Percentiles rank a stretch among this genome's conserved stretches.
These are phyloP conservation scores for Zosterops borbonicus DNA, from an alignment of 2,113 vertebrate species.

Conservation along the genomic window DNA sequence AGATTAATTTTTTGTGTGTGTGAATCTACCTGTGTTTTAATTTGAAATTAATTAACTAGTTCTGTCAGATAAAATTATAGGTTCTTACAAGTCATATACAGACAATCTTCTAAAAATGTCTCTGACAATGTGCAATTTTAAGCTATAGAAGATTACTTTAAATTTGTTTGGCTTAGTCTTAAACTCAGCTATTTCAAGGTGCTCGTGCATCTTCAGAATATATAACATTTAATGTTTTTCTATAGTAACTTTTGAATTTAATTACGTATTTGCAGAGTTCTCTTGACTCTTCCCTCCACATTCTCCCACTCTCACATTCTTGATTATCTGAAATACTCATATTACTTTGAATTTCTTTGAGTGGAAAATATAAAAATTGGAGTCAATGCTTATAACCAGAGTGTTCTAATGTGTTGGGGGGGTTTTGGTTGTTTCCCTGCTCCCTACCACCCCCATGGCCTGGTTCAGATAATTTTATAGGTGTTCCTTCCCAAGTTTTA, in stretches of 20 bases:
- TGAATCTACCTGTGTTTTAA: background rate
- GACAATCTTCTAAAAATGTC: background rate
- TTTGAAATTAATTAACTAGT: constrained; percentile 18
- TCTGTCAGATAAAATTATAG: constrained; percentile 24
- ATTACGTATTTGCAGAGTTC: background rate
- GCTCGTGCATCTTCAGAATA: background rate
- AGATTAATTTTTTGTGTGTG: background rate
- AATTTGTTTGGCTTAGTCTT: background rate
- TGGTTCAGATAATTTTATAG: background rate
- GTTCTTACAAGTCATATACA: background rate
- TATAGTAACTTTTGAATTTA: background rate
- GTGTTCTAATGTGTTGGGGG: background rate
- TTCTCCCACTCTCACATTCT: background rate
- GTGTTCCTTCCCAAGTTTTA: background rate
- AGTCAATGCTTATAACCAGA: background rate
- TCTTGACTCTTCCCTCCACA: background rate
- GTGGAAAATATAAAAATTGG: background rate
- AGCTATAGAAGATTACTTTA: background rate
- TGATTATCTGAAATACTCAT: background rate
- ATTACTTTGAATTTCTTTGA: background rate
- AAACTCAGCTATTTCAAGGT: background rate
- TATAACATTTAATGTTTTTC: background rate
- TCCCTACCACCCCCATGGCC: accelerated
- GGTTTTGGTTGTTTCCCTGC: background rate
- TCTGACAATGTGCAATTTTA: background rate